Conservation (phyloP, 1,140 invertebrate genomes). For the Sarcophaga bullata region DNA sequence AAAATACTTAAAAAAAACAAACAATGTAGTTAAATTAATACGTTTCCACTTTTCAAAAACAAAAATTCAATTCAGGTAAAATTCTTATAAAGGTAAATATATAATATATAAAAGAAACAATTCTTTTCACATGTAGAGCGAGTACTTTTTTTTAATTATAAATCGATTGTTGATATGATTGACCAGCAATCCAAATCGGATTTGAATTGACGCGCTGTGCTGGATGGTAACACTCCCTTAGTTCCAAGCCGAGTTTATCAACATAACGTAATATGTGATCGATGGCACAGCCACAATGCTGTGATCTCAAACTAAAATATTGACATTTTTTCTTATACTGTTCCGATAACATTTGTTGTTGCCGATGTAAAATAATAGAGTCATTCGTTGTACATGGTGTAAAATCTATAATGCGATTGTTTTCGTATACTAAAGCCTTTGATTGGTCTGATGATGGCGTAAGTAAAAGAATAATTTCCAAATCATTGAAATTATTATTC, state of each 20-base stretch:
- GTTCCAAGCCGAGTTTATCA: slow-evolving; percentile 10
- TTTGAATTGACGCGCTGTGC: slow-evolving; percentile 37
- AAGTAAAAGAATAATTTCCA: slow-evolving; percentile 38
- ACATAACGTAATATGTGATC: slow-evolving; percentile 34
- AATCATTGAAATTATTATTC: slow-evolving; percentile 42
- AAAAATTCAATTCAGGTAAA: not conserved
- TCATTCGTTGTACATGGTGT: too few species aligned
- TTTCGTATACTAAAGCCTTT: not conserved
- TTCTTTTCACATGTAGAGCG: not conserved
- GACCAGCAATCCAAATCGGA: slow-evolving; percentile 44
- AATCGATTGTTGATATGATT: slow-evolving; percentile 44
- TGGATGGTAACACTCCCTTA: slow-evolving; percentile 42
- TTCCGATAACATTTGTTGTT: not conserved
- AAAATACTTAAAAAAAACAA: not conserved
- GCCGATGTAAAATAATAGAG: not conserved
- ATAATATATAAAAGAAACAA: slow-evolving; percentile 1
- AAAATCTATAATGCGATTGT: too few species aligned
- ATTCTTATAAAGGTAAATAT: not conserved
- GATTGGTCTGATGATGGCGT: not conserved
- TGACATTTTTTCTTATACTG: not conserved
- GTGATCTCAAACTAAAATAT: slow-evolving; percentile 41
- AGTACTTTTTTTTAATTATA: slow-evolving; percentile 32
- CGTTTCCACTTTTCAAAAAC: not conserved
- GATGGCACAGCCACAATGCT: slow-evolving; percentile 4
- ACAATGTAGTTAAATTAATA: not conserved